Percentiles rank a stretch among this genome's conserved stretches.
These are phyloP conservation scores for Drosophila buzzatii DNA, from an alignment of 2,888 invertebrate species.

Conservation along the genomic window DNA sequence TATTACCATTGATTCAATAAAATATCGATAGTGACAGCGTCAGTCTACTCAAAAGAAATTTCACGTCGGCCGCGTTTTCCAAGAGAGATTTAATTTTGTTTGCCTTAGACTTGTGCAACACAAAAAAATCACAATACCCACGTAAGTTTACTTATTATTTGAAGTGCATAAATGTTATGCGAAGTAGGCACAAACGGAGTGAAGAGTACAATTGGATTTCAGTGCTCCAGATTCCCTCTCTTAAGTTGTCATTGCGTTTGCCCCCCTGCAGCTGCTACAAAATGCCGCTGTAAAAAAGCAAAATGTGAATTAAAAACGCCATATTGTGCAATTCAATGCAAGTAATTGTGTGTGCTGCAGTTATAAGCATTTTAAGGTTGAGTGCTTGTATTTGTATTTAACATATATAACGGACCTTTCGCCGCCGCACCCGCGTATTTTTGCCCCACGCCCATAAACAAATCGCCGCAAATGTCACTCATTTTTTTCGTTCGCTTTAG, in stretches of 20 bases:
- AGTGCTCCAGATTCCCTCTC: constrained; percentile 18
- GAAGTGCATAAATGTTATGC: neutral
- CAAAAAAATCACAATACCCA: constrained; percentile 21
- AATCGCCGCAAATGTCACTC: constrained; percentile 73
- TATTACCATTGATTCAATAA: neutral
- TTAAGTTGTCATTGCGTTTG: constrained; percentile 23
- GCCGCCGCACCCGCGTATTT: constrained; percentile 44
- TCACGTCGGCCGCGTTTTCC: constrained; percentile 63
- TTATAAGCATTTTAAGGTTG: neutral
- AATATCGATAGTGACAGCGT: constrained; percentile 52
- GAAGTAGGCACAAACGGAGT: neutral
- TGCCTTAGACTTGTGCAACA: constrained; percentile 42
- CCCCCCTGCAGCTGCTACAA: constrained; percentile 62
- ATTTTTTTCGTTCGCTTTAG: constrained; percentile 70
- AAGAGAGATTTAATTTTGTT: constrained; percentile 32
- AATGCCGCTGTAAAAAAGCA: constrained; percentile 54
- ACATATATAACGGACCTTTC: constrained; percentile 29
- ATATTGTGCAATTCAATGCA: constrained; percentile 56
- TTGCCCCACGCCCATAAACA: constrained; percentile 74
- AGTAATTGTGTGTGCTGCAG: constrained; percentile 1
- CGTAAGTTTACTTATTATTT: constrained; percentile 43
- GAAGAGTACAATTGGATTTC: neutral
- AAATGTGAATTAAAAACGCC: constrained; percentile 72
- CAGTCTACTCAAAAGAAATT: constrained; percentile 51
- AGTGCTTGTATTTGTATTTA: constrained; percentile 14